A percentile compares a stretch with the other conserved stretches of the same genome.
phyloP scores from a whole-genome alignment of 2,888 invertebrate genomes.

The Slavum lentiscoides region DNA sequence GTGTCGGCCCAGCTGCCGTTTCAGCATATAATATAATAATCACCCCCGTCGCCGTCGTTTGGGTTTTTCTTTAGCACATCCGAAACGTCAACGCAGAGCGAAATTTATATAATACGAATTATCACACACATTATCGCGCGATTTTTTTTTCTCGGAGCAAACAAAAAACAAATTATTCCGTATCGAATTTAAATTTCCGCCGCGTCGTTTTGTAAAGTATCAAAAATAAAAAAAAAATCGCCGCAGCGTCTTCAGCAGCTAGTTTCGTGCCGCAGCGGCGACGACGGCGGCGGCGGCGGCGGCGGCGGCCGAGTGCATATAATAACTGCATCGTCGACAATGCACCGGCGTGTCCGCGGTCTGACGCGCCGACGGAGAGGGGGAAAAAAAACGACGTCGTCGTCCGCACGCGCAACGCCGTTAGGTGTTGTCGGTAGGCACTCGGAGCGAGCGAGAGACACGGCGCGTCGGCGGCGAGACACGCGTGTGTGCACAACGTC shows the following conservation, averaged over 20 bases:
- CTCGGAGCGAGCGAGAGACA: conserved; percentile 13
- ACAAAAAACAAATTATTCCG: too few relatives aligned
- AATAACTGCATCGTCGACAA: conserved; percentile 25
- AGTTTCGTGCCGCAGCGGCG: background rate
- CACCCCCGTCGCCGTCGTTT: too few relatives aligned
- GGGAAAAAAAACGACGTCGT: conserved; percentile 18
- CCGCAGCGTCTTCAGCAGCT: background rate
- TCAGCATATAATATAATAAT: too few relatives aligned
- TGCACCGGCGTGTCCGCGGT: conserved; percentile 29
- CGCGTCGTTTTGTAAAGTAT: too few relatives aligned
- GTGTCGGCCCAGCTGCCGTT: too few relatives aligned
- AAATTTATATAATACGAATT: too few relatives aligned
- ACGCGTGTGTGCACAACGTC: conserved; percentile 41
- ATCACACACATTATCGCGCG: too few relatives aligned
- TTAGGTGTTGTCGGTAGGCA: background rate
- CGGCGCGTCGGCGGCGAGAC: background rate
- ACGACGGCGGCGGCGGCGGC: background rate
- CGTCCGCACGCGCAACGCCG: background rate
- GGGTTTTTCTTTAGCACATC: too few relatives aligned
- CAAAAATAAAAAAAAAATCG: too few relatives aligned
- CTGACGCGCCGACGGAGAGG: background rate
- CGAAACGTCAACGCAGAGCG: too few relatives aligned
- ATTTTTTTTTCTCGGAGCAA: too few relatives aligned
- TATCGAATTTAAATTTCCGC: too few relatives aligned
- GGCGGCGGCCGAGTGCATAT: conserved; percentile 38